Evolutionary conservation across 2,797 vertebrate genomes (phyloP).

Genomic region (Alca torda): DNA sequence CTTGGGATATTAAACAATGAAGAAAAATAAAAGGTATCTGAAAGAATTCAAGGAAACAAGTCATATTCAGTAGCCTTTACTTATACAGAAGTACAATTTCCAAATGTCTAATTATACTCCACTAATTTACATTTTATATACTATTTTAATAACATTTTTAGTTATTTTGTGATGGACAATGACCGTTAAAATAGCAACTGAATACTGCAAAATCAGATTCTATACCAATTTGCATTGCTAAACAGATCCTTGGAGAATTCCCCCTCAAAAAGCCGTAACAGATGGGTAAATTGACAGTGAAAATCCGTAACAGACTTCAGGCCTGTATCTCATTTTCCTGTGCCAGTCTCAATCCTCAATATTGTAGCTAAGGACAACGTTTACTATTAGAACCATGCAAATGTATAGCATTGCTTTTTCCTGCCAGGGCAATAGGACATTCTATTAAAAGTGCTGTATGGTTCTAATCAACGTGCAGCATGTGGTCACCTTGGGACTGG

Average conservation of each 20-base stretch:
- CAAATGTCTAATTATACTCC: background rate
- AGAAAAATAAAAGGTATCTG: background rate
- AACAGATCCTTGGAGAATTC: background rate
- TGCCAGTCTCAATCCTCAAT: background rate
- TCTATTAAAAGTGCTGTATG: background rate
- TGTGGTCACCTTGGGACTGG: background rate
- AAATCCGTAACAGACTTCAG: background rate
- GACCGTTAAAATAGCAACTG: background rate
- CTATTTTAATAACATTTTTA: background rate
- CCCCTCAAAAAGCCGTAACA: background rate
- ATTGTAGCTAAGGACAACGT: background rate
- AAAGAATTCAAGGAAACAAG: background rate
- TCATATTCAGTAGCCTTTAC: background rate
- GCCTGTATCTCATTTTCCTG: background rate
- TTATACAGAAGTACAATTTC: background rate
- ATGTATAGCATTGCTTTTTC: background rate
- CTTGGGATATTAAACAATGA: background rate
- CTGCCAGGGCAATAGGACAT: background rate
- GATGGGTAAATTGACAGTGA: slow-evolving; percentile 8
- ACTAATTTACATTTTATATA: background rate
- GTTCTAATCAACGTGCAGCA: background rate
- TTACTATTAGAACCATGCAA: background rate
- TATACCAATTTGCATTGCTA: background rate
- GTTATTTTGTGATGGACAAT: background rate
- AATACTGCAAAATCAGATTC: background rate